phyloP scores from a whole-genome alignment of 2,888 invertebrate genomes.

The Agonopterix heracliana region DNA sequence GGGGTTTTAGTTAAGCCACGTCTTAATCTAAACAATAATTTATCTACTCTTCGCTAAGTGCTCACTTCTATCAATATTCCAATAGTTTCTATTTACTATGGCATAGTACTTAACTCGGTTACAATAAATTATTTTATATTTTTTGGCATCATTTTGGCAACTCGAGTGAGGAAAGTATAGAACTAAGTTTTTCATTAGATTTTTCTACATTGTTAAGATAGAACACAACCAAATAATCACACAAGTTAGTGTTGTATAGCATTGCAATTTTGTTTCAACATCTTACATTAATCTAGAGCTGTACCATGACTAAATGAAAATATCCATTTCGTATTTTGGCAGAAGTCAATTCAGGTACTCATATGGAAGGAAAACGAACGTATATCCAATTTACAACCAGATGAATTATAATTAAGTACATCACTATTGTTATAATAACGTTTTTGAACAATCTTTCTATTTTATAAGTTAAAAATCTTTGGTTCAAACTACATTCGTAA shows the following conservation, averaged over 20 bases:
- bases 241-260: constrained; percentile 57
- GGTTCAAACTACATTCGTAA: constrained; percentile 24
- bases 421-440: constrained; percentile 16
- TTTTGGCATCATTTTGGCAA: constrained; percentile 54
- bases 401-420: constrained; percentile 9
- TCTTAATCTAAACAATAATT: constrained; percentile 43
- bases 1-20: constrained; percentile 38
- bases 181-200: constrained; percentile 38
- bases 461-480: constrained; percentile 5
- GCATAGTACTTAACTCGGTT: constrained; percentile 29
- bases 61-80: constrained; percentile 23
- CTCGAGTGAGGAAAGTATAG: constrained; percentile 30
- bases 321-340: constrained; percentile 27
- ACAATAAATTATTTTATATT: constrained; percentile 33
- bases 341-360: constrained; percentile 53
- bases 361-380: constrained; percentile 50
- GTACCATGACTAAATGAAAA: constrained; percentile 25
- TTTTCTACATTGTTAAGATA: constrained; percentile 56
- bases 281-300: constrained; percentile 25
- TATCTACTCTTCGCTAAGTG: constrained; percentile 25
- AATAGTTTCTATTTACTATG: constrained; percentile 29
- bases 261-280: constrained; percentile 14
- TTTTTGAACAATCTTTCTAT: constrained; percentile 14
- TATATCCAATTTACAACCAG: constrained; percentile 7
- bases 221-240: constrained; percentile 73